phyloP scores from a whole-genome alignment of 2,888 invertebrate species.

The Synanthedon vespiformis region DNA sequence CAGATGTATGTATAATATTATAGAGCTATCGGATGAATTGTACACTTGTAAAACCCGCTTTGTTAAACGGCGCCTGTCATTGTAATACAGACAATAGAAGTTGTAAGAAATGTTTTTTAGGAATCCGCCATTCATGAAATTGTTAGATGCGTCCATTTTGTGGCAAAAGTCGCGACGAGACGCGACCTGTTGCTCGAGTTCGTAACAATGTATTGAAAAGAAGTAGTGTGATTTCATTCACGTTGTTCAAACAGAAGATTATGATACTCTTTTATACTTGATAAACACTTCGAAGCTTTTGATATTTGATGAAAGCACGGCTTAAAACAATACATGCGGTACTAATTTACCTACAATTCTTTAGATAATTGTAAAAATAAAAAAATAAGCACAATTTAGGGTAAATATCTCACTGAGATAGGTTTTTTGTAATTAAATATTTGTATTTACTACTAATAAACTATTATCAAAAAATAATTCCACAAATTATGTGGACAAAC shows the following conservation, averaged over 20 bases:
- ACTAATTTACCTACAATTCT: no score
- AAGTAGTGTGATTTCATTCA: slow-evolving; percentile 28
- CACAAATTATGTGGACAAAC: no score
- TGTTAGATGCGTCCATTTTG: slow-evolving; percentile 56
- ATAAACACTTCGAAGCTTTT: not conserved
- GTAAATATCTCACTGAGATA: no score
- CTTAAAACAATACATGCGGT: no score
- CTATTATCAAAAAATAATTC: no score
- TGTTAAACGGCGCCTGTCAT: slow-evolving; percentile 64
- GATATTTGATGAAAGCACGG: no score
- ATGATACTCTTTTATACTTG: no score
- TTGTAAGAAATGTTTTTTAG: slow-evolving; percentile 69
- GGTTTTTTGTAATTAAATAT: no score
- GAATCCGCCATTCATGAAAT: slow-evolving; percentile 62
- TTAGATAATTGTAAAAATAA: no score
- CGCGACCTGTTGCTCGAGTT: slow-evolving; percentile 48
- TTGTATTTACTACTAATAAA: no score
- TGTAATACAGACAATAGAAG: slow-evolving; percentile 64
- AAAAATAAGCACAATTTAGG: no score
- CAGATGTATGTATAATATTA: slow-evolving; percentile 49
- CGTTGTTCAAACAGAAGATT: slow-evolving; percentile 1
- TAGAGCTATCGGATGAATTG: slow-evolving; percentile 66
- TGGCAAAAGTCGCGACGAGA: slow-evolving; percentile 46
- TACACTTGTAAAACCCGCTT: slow-evolving; percentile 65
- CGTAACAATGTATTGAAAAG: slow-evolving; percentile 32